A percentile compares a stretch with the other conserved stretches of the same genome.
Evolutionary conservation across 2,797 vertebrate genomes (phyloP).

Genomic region (Pseudochromis fuscus): DNA sequence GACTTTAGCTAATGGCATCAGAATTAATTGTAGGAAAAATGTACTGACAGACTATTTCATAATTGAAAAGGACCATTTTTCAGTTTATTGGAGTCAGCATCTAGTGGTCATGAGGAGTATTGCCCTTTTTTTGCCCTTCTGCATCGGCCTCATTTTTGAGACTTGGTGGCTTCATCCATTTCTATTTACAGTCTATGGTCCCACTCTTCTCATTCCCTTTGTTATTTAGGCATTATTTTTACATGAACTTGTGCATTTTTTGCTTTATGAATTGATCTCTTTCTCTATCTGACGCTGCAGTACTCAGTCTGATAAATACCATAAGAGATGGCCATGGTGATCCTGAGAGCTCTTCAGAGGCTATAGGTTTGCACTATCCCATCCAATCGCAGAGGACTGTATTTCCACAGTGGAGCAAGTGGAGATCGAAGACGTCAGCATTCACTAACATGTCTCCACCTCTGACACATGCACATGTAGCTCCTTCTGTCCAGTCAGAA

Average conservation of each 20-base stretch:
- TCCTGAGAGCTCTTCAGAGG: conserved; percentile 12
- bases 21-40: no score
- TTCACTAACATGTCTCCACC: not conserved
- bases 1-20: no score
- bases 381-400: conserved; percentile 48
- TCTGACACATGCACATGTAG: not conserved
- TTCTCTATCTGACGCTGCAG: conserved; percentile 52
- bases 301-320: conserved; percentile 45
- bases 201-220: not conserved
- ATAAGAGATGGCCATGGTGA: conserved; percentile 37
- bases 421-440: no score
- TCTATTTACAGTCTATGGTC: no score
- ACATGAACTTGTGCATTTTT: not conserved
- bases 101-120: no score
- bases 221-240: not conserved
- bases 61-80: no score
- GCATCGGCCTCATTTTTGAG: no score
- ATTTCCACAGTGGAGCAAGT: no score
- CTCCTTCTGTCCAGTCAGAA: not conserved
- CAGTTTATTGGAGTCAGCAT: no score
- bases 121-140: no score
- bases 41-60: no score
- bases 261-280: not conserved
- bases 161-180: not conserved
- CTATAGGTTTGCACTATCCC: not conserved